Evolutionary conservation across 2,888 invertebrate species (phyloP), one percentile per base, ranked within the genome.

Genomic region (Brachynemurus nebulosus): DNA sequence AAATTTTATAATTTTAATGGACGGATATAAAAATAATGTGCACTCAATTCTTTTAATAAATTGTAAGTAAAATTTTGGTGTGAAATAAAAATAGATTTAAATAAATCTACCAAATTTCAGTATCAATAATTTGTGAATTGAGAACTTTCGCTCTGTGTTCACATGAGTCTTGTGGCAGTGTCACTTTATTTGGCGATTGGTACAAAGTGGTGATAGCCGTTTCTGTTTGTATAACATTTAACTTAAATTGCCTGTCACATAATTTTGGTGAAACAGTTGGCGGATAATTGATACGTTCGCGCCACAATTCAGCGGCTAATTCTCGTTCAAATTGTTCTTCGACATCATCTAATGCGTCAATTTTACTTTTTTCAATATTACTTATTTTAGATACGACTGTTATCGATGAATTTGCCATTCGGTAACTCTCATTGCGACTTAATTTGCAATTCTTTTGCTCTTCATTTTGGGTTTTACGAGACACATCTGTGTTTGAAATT

Each of bases 381-480:
- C 37, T 11, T 7, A 37, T 6, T 3, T 18, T 14, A 20, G 12
- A 12, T 20, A 37, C n/a, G 14, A 36, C 11, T 4, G 36, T 17
- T 20, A 12, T 20, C 3, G 37, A 16, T 50, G 77, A 70, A 18
- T 78, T 76, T 12, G 88, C 88, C 62, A 83, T 72, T 51, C 85
- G 77, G 60, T 88, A 88, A 64, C 86, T 88, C 61, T 88, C 84
- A 60, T 84, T 85, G 47, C 88, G 78, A 63, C 83, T 84, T 38
- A 86, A 69, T 65, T 75, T 76, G 30, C 52, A 51, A 21, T 54
- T 54, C 27, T 35, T 44, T 12, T n/a, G 18, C 53, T 54, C 65
- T 11, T 30, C 30, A 30, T 30, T 30, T 11, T 30, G n/a, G 14
- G n/a, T 5, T n/a, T n/a, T n/a, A n/a, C n/a, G n/a, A n/a, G n/a